Conservation (phyloP, 2,888 invertebrate genomes). For the Chrysina gloriosa region DNA sequence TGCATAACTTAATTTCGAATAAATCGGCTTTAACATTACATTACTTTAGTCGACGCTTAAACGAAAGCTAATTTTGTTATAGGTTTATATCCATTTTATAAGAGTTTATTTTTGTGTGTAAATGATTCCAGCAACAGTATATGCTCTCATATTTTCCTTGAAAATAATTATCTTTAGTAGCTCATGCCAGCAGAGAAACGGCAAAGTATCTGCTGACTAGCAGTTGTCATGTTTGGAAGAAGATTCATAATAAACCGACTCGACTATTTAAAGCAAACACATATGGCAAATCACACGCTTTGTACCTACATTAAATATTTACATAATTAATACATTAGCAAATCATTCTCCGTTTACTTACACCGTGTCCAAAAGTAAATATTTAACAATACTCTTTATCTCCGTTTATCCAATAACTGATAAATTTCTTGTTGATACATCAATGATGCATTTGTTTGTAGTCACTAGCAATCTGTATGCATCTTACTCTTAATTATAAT, state of each 20-base stretch:
- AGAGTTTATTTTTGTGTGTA: no score
- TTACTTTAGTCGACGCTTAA: no score
- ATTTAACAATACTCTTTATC: slow-evolving; percentile 28
- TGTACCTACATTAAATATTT: slow-evolving; percentile 23
- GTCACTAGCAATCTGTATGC: slow-evolving; percentile 2
- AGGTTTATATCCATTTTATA: no score
- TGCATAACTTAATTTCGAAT: no score
- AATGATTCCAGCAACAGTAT: no score
- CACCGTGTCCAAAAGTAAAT: slow-evolving; percentile 27
- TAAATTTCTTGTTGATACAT: slow-evolving; percentile 20
- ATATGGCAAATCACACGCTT: slow-evolving; percentile 25
- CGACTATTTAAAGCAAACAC: slow-evolving; percentile 29
- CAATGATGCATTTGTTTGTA: slow-evolving; percentile 10
- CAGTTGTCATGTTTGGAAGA: slow-evolving; percentile 26
- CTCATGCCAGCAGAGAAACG: no score
- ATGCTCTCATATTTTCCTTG: no score
- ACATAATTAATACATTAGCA: slow-evolving; percentile 36
- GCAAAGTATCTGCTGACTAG: slow-evolving; percentile 18
- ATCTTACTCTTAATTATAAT: neutral
- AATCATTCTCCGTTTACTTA: slow-evolving; percentile 32
- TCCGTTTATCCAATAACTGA: slow-evolving; percentile 20
- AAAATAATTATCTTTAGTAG: no score
- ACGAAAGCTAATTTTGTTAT: no score
- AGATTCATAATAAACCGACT: slow-evolving; percentile 16
- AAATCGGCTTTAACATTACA: no score